phyloP scores from a whole-genome alignment of 2,113 vertebrate species.

The Centropus bengalensis region DNA sequence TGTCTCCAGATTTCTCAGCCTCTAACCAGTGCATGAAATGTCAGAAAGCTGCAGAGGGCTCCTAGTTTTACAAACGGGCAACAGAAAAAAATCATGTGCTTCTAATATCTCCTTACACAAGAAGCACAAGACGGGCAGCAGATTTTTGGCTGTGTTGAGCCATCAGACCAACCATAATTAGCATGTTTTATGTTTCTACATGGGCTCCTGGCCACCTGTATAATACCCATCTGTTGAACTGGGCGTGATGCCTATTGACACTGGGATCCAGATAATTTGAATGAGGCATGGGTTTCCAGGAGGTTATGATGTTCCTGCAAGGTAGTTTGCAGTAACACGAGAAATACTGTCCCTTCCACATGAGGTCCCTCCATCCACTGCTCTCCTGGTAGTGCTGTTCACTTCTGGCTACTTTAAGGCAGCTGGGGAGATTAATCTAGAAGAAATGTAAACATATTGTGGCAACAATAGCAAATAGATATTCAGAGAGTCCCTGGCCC shows the following conservation, averaged over 20 bases:
- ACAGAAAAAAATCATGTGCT: neutral
- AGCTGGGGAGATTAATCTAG: neutral
- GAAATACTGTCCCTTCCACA: neutral
- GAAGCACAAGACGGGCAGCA: neutral
- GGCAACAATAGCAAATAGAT: neutral
- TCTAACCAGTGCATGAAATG: neutral
- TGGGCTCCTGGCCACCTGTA: neutral
- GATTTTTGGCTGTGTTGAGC: neutral
- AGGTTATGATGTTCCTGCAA: neutral
- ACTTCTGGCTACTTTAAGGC: neutral
- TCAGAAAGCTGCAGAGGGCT: neutral
- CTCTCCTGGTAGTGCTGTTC: neutral
- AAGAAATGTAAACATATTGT: rapidly evolving
- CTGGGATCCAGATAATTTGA: neutral
- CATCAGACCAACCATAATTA: neutral
- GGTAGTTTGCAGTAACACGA: neutral
- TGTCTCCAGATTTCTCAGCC: neutral
- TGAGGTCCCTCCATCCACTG: rapidly evolving
- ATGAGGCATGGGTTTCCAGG: neutral
- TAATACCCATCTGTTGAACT: neutral
- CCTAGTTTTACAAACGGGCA: neutral
- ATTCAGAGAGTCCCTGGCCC: neutral
- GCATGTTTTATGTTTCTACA: neutral
- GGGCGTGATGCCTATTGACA: neutral
- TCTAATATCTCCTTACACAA: neutral